A percentile compares a stretch with the other conserved stretches of the same genome.
These are phyloP conservation scores for Harpagoxenus sublaevis DNA, from an alignment of 2,888 invertebrate species.

Conservation along the genomic window DNA sequence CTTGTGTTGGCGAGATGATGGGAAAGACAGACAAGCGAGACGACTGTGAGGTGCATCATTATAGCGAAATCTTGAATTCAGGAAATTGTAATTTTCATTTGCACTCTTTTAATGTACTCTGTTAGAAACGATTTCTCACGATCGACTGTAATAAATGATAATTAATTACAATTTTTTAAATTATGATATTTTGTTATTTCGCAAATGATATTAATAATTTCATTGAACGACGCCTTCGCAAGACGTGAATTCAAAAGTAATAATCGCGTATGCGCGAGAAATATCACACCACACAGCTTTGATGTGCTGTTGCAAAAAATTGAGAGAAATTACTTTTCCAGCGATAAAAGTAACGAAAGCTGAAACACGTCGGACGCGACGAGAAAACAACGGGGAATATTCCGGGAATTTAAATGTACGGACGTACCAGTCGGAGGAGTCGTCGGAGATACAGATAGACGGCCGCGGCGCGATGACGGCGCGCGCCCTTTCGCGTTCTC, in stretches of 20 bases:
- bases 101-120: not conserved
- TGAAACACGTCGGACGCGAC: not conserved
- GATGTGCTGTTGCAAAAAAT: not conserved
- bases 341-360: constrained; percentile 1
- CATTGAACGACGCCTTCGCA: not conserved
- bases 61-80: not conserved
- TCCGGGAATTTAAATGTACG: constrained; percentile 29
- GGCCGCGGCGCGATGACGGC: not conserved
- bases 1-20: not conserved
- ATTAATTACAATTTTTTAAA: not conserved
- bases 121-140: not conserved
- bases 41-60: not conserved
- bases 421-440: not conserved
- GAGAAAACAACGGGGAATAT: constrained; percentile 4
- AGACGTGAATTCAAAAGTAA: not conserved
- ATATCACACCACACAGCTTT: not conserved
- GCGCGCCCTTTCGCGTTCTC: not conserved
- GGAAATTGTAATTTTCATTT: not conserved
- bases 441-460: not conserved
- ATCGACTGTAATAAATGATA: not conserved
- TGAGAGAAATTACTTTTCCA: constrained; percentile 16
- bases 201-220: not conserved
- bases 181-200: not conserved
- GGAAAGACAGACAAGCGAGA: not conserved
- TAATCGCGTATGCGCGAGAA: not conserved